Conservation (phyloP, 35 echinoderm and acorn worm species). For the Heliocidaris tuberculata region DNA sequence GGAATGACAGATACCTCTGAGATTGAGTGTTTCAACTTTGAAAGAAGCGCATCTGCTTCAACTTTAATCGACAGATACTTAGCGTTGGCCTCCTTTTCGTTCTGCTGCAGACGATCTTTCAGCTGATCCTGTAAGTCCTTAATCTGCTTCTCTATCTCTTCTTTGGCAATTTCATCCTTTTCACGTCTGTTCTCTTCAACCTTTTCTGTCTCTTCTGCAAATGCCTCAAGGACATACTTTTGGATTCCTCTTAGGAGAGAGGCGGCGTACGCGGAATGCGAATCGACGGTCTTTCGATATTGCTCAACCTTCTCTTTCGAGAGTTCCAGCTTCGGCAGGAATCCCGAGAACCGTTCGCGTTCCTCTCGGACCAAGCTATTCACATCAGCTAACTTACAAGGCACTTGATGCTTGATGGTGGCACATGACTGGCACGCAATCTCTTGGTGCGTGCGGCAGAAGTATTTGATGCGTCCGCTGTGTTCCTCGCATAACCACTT, state of each 20-base stretch:
- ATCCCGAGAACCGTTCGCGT: not conserved
- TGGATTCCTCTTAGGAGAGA: not conserved
- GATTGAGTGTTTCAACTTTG: not conserved
- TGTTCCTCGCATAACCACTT: not conserved
- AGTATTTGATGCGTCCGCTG: not conserved
- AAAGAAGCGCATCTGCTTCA: not conserved
- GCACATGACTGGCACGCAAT: not conserved
- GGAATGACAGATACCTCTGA: not conserved
- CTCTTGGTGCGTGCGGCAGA: not conserved
- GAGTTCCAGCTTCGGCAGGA: not conserved
- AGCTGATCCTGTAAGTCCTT: not conserved
- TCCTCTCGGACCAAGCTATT: not conserved
- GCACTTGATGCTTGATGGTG: not conserved
- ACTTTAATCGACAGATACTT: not conserved
- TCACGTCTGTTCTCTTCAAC: not conserved
- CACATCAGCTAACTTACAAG: not conserved
- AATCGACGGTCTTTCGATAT: not conserved
- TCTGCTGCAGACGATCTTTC: not conserved
- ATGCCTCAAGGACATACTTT: not conserved
- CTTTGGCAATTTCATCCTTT: not conserved
- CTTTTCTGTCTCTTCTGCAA: not conserved
- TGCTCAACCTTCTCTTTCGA: conserved; percentile 11
- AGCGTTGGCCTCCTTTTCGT: not conserved
- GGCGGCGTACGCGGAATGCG: not conserved
- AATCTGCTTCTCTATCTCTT: not conserved